Evolutionary conservation across 2,113 vertebrate species (phyloP).

Genomic region (Mesocricetus auratus): DNA sequence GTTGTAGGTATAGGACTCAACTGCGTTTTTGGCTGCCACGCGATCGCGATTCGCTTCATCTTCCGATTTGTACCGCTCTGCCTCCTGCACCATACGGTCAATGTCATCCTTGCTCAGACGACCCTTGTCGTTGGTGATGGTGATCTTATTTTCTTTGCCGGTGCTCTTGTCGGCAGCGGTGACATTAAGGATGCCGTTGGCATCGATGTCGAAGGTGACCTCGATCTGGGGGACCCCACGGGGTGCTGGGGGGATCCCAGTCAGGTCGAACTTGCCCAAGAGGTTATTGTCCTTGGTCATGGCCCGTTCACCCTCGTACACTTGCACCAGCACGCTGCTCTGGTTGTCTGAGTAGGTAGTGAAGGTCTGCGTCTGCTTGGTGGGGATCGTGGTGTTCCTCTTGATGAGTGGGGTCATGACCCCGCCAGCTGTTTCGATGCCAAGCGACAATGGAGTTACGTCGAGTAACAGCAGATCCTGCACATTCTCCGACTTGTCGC

Average conservation of each 20-base stretch:
- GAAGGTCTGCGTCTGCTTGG: slow-evolving; percentile 93
- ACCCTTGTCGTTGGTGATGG: slow-evolving; percentile 92
- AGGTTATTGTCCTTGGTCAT: slow-evolving; percentile 93
- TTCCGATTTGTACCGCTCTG: slow-evolving; percentile 90
- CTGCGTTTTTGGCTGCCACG: slow-evolving; percentile 89
- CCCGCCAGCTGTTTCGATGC: slow-evolving; percentile 90
- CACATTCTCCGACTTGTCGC: slow-evolving; percentile 91
- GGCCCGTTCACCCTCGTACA: slow-evolving; percentile 89
- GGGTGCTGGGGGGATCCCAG: slow-evolving; percentile 89
- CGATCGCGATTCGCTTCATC: slow-evolving; percentile 89
- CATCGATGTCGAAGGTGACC: slow-evolving; percentile 91
- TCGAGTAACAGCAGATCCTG: slow-evolving; percentile 91
- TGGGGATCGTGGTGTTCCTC: slow-evolving; percentile 91
- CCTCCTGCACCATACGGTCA: slow-evolving; percentile 92
- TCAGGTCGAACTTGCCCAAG: slow-evolving; percentile 91
- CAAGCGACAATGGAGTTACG: slow-evolving; percentile 90
- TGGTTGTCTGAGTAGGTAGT: slow-evolving; percentile 92
- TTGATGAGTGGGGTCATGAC: slow-evolving; percentile 92
- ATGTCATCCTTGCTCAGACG: slow-evolving; percentile 92
- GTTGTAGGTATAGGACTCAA: slow-evolving; percentile 90
- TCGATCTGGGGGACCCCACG: slow-evolving; percentile 91
- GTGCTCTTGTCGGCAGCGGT: slow-evolving; percentile 91
- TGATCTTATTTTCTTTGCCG: slow-evolving; percentile 92
- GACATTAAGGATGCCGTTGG: slow-evolving; percentile 91
- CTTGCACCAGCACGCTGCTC: slow-evolving; percentile 89